phyloP scores from a whole-genome alignment of 2,797 vertebrate species.

The Chiropotes sagulatus region DNA sequence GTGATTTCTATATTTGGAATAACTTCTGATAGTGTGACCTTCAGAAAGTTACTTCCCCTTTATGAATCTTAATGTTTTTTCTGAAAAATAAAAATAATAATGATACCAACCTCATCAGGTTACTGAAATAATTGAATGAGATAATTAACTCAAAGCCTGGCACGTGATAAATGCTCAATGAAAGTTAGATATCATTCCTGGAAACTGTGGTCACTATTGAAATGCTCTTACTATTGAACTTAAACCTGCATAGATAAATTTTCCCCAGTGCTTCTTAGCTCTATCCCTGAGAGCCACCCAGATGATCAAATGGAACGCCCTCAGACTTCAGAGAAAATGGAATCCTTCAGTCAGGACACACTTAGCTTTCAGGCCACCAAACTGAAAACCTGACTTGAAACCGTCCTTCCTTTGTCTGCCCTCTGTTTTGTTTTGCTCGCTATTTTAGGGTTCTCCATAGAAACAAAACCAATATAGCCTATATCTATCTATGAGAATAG shows the following conservation, averaged over 20 bases:
- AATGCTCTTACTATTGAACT: neutral
- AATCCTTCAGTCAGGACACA: neutral
- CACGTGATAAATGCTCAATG: fast-evolving
- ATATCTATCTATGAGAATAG: neutral
- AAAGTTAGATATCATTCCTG: too few relatives aligned
- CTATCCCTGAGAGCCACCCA: fast-evolving
- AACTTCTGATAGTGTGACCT: neutral
- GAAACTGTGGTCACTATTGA: too few relatives aligned
- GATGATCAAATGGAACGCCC: fast-evolving
- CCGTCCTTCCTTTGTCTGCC: neutral
- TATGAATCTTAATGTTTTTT: neutral
- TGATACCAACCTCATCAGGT: neutral
- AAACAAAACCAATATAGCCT: neutral
- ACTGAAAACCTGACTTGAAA: fast-evolving
- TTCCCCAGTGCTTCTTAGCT: neutral
- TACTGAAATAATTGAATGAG: neutral
- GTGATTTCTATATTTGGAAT: too few relatives aligned
- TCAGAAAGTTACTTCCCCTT: neutral
- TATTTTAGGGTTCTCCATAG: neutral
- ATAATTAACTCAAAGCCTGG: neutral
- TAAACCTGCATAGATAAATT: neutral
- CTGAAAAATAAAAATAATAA: neutral
- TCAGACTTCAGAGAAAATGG: fast-evolving
- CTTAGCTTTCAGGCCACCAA: neutral
- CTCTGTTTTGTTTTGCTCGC: fast-evolving